phyloP scores from a whole-genome alignment of 1,140 invertebrate genomes.

The Berghia stephanieae region DNA sequence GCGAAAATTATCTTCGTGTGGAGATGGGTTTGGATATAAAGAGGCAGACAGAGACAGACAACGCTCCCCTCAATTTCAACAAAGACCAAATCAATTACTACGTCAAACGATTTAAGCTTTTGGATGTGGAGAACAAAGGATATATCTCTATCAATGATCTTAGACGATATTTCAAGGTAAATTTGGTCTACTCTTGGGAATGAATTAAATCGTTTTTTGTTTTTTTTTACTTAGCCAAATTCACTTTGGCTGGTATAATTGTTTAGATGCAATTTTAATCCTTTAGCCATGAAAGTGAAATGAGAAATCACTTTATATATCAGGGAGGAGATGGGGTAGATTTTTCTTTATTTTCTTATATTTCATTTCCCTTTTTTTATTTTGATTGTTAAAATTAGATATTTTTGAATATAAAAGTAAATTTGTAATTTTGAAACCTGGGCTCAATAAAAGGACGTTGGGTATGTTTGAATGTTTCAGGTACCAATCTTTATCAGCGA shows the following conservation, averaged over 20 bases:
- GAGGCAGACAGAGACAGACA: constrained; percentile 68
- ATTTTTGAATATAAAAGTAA: no score
- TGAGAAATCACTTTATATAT: no score
- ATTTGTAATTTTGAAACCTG: no score
- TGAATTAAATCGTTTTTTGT: neutral
- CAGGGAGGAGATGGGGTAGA: no score
- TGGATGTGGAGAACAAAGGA: constrained; percentile 96
- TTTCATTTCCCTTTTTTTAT: neutral
- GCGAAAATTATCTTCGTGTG: constrained; percentile 75
- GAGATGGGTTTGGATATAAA: constrained; percentile 99
- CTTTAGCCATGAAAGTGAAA: no score
- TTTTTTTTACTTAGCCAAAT: neutral
- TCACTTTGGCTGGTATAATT: no score
- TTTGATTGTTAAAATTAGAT: no score
- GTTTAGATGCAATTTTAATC: constrained; percentile 5
- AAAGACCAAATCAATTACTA: constrained; percentile 94
- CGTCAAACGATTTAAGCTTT: constrained; percentile 92
- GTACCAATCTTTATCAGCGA: no score
- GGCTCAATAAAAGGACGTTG: no score
- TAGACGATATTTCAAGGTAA: constrained; percentile 90
- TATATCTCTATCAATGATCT: constrained; percentile 98
- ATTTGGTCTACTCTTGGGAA: constrained; percentile 21
- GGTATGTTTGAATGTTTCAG: no score
- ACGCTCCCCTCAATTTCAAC: constrained; percentile 91
- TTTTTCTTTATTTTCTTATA: neutral